A percentile compares a stretch with the other conserved stretches of the same genome.
Evolutionary conservation across 1,140 invertebrate species (phyloP).

Genomic region (Musca domestica): DNA sequence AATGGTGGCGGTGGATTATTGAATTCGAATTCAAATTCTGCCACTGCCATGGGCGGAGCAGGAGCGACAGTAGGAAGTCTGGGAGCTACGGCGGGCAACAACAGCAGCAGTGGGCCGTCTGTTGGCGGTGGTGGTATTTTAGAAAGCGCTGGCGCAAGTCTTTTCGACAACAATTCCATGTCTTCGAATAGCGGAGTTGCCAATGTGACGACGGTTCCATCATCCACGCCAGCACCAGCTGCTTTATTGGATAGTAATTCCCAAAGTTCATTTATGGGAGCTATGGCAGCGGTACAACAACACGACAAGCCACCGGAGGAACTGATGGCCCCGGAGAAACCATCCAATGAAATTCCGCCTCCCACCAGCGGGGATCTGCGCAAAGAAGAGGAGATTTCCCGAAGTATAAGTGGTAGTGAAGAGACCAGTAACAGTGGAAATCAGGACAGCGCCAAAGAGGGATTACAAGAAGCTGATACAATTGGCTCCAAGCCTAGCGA

Average conservation of each 20-base stretch:
- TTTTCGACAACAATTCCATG: conserved; percentile 51
- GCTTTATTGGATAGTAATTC: conserved; percentile 48
- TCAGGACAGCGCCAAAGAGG: no score
- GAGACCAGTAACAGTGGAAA: no score
- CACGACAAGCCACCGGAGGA: neutral
- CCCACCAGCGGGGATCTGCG: neutral
- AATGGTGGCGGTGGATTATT: conserved; percentile 20
- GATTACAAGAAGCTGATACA: no score
- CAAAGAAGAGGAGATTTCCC: neutral
- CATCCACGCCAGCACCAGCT: conserved; percentile 38
- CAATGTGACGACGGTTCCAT: conserved; percentile 28
- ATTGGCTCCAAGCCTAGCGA: no score
- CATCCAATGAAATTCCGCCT: neutral
- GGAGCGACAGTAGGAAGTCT: conserved; percentile 1
- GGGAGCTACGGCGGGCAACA: conserved; percentile 22
- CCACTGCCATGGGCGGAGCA: neutral
- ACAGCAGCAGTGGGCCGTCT: conserved; percentile 41
- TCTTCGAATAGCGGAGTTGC: conserved; percentile 43
- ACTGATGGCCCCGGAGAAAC: neutral
- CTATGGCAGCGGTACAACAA: neutral
- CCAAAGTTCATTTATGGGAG: conserved; percentile 37
- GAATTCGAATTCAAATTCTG: conserved; percentile 45
- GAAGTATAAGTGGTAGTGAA: no score
- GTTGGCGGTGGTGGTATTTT: conserved; percentile 28
- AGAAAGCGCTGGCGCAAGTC: conserved; percentile 37